Evolutionary conservation across 2,888 invertebrate species (phyloP).

Genomic region (Agriopis marginaria): DNA sequence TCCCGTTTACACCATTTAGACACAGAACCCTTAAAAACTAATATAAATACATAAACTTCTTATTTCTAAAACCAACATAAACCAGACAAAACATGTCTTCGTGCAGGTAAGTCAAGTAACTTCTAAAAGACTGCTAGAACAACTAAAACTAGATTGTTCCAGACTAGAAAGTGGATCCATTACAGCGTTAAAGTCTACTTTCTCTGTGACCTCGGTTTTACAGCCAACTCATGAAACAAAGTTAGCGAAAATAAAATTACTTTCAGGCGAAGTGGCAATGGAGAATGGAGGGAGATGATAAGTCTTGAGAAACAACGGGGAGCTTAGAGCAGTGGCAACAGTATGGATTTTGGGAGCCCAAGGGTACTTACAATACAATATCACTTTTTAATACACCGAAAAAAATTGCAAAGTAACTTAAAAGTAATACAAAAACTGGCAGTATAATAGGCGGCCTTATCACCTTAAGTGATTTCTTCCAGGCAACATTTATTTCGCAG

Average conservation of each 20-base stretch:
- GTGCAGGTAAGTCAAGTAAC: not conserved
- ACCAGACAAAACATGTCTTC: no score
- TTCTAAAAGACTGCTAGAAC: not conserved
- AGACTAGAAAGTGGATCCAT: slow-evolving; percentile 8
- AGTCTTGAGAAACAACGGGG: slow-evolving; percentile 19
- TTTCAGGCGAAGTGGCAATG: slow-evolving; percentile 34
- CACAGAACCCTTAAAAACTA: no score
- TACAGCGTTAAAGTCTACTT: slow-evolving; percentile 7
- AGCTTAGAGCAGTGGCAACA: not conserved
- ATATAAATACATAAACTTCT: no score
- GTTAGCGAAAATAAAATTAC: slow-evolving; percentile 46
- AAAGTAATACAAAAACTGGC: not conserved
- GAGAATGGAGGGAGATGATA: slow-evolving; percentile 30
- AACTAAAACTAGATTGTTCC: slow-evolving; percentile 7
- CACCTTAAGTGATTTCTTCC: no score
- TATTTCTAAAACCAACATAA: no score
- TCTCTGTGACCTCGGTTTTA: slow-evolving; percentile 18
- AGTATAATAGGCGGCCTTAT: not conserved
- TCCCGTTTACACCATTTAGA: no score
- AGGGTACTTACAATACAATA: not conserved
- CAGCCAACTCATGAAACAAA: slow-evolving; percentile 33
- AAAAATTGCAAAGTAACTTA: not conserved
- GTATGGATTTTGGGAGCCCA: not conserved
- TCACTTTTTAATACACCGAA: not conserved
- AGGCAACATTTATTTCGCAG: no score